Conservation (phyloP, 2,888 invertebrate genomes). For the Zygothrica quintamaculata region DNA sequence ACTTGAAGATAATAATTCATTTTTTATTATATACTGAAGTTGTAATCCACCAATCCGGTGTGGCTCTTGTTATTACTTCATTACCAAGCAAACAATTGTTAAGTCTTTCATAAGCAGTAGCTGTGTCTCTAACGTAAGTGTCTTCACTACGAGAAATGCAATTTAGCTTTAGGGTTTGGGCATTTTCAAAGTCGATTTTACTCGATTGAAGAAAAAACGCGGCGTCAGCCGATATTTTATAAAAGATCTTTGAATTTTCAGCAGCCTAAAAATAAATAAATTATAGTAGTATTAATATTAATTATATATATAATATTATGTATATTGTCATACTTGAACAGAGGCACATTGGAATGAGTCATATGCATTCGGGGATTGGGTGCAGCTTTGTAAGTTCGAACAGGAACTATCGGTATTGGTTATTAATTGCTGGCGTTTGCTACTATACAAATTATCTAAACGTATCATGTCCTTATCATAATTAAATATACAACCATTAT, state of each 20-base stretch:
- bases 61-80: too few species aligned
- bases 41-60: too few species aligned
- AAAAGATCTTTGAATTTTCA: slow-evolving; percentile 46
- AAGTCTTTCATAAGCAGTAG: slow-evolving; percentile 30
- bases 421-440: too few species aligned
- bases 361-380: background rate
- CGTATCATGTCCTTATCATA: background rate
- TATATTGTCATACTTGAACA: slow-evolving; percentile 9
- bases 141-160: slow-evolving; percentile 25
- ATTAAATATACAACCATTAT: slow-evolving; percentile 12
- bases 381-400: slow-evolving; percentile 2
- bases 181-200: too few species aligned
- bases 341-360: slow-evolving; percentile 28
- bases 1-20: too few species aligned
- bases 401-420: slow-evolving; percentile 18
- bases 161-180: too few species aligned
- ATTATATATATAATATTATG: background rate
- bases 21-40: too few species aligned
- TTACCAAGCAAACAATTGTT: slow-evolving; percentile 39
- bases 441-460: background rate
- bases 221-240: slow-evolving; percentile 40
- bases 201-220: background rate
- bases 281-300: too few species aligned
- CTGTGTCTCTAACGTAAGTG: slow-evolving; percentile 46
- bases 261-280: slow-evolving; percentile 6